These are phyloP conservation scores for Lymantria dispar DNA, from an alignment of 2,888 invertebrate genomes.

Conservation along the genomic window DNA sequence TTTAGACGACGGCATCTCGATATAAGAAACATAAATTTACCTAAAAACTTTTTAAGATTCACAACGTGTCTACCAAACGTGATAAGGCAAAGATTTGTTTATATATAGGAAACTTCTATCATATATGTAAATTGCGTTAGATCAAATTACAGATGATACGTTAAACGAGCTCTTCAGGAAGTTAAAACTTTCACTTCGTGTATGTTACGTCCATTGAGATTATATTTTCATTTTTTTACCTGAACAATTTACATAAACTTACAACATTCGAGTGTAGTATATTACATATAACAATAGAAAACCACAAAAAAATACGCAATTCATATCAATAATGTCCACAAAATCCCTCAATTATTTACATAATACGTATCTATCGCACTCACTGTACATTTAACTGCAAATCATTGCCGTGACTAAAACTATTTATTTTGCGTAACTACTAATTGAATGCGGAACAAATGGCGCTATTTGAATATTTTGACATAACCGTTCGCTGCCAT, in stretches of 20 bases:
- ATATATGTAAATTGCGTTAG: background rate
- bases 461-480: conserved; percentile 25
- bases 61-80: background rate
- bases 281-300: background rate
- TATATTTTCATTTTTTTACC: background rate
- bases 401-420: conserved; percentile 23
- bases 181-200: conserved; percentile 6
- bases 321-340: background rate
- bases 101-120: background rate
- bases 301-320: background rate
- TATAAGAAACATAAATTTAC: no score
- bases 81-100: background rate
- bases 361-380: conserved; percentile 14
- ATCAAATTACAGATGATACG: no score
- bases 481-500: conserved; percentile 18
- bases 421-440: conserved; percentile 30
- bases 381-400: conserved; percentile 18
- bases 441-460: conserved; percentile 28
- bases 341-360: conserved; percentile 4
- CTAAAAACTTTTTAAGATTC: no score
- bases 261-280: background rate
- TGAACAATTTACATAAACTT: conserved; percentile 3
- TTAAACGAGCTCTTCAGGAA: background rate
- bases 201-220: background rate
- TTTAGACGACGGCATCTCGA: no score